These are phyloP conservation scores for Acanthosepion lycidas DNA, from an alignment of 2,888 invertebrate species.

Conservation along the genomic window DNA sequence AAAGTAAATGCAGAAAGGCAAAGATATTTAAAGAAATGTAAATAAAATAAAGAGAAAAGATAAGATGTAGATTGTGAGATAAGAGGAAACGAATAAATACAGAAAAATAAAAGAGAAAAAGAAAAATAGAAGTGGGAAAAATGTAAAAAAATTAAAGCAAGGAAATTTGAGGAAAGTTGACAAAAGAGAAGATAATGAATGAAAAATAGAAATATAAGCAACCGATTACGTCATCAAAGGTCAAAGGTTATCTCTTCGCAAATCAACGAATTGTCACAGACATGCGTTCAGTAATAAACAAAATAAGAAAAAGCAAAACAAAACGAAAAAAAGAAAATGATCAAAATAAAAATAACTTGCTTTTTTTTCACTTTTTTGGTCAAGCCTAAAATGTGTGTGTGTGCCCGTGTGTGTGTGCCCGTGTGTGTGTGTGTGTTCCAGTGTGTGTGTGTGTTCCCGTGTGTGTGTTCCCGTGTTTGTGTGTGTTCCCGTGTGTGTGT, in stretches of 20 bases:
- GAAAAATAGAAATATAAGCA: not conserved
- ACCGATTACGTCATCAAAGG: not conserved
- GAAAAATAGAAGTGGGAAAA: not conserved
- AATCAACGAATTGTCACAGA: too few species aligned
- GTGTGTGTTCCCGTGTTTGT: too few species aligned
- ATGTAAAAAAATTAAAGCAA: not conserved
- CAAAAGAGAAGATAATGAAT: not conserved
- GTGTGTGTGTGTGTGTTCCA: too few species aligned
- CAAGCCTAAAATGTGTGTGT: too few species aligned
- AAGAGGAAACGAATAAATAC: not conserved
- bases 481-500: too few species aligned
- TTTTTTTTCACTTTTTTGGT: too few species aligned
- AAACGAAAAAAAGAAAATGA: too few species aligned
- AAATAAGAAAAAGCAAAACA: too few species aligned
- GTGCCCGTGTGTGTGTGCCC: too few species aligned
- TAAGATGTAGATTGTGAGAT: not conserved
- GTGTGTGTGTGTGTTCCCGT: too few species aligned
- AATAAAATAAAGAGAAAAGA: not conserved
- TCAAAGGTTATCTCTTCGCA: not conserved
- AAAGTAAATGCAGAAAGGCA: not conserved
- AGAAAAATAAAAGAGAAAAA: not conserved
- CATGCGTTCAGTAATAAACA: too few species aligned
- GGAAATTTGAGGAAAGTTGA: not conserved
- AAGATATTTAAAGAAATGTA: not conserved
- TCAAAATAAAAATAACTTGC: too few species aligned